Conservation (phyloP, 2,113 vertebrate genomes). For the Gnathonemus echidnorhynchus region DNA sequence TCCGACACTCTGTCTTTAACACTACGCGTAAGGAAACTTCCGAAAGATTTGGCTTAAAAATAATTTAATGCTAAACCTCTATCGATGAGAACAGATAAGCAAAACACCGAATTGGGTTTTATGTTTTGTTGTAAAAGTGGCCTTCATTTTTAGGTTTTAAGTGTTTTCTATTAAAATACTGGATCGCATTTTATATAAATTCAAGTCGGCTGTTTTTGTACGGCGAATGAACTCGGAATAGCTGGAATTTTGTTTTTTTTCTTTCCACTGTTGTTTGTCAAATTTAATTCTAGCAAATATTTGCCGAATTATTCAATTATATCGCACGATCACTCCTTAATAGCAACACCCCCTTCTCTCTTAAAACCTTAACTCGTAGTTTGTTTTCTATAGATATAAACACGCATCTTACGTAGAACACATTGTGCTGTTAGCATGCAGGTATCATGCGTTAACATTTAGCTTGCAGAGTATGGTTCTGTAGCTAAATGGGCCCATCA, state of each 20-base stretch:
- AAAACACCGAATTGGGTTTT: neutral
- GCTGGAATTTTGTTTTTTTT: neutral
- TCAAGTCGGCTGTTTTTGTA: neutral
- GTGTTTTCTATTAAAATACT: neutral
- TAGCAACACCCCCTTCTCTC: neutral
- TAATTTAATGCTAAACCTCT: neutral
- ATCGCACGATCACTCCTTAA: neutral
- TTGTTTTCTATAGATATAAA: neutral
- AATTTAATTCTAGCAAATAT: neutral
- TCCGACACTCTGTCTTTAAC: neutral
- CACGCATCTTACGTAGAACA: neutral
- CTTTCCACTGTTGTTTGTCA: neutral
- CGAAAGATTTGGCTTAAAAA: neutral
- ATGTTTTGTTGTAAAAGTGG: neutral
- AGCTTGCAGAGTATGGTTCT: neutral
- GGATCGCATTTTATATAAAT: neutral
- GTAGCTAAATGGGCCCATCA: neutral
- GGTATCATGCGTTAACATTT: neutral
- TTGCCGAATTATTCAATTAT: neutral
- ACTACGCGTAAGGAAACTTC: neutral
- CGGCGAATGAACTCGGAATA: neutral
- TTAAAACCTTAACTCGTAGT: neutral
- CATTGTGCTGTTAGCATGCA: neutral
- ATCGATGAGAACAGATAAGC: neutral
- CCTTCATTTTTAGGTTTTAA: neutral